Percentiles rank a stretch among this genome's conserved stretches.
Evolutionary conservation across 2,797 vertebrate genomes (phyloP).

Genomic region (Enteromius argenteus): DNA sequence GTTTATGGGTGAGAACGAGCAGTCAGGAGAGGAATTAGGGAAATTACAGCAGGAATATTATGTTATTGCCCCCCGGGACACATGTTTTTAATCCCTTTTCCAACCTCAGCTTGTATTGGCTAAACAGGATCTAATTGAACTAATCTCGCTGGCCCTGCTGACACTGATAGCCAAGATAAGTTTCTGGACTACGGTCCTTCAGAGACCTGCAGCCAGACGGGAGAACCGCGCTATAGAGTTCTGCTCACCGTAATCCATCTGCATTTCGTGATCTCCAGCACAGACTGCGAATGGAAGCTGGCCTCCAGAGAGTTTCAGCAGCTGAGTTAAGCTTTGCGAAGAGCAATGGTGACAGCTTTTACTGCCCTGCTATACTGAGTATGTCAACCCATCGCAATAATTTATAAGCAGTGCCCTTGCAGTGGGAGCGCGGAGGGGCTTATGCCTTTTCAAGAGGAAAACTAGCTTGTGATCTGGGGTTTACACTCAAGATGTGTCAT

Average conservation of each 20-base stretch:
- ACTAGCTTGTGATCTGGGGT: constrained; percentile 39
- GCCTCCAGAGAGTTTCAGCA: constrained; percentile 42
- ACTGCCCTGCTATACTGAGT: constrained; percentile 54
- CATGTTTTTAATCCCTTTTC: constrained; percentile 25
- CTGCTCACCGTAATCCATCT: constrained; percentile 27
- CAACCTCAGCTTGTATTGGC: constrained; percentile 66
- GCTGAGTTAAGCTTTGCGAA: constrained; percentile 55
- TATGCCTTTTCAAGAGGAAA: constrained; percentile 47
- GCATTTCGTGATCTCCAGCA: constrained; percentile 31
- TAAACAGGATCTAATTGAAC: constrained; percentile 73
- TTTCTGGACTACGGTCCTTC: constrained; percentile 67
- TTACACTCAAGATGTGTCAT: constrained; percentile 23
- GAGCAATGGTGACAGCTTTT: constrained; percentile 55
- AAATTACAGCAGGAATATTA: constrained; percentile 34
- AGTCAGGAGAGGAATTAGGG: constrained; percentile 44
- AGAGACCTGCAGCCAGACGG: background rate
- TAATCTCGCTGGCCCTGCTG: constrained; percentile 69
- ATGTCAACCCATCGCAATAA: constrained; percentile 49
- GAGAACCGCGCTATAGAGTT: constrained; percentile 2
- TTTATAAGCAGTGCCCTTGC: constrained; percentile 55
- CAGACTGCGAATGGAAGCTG: constrained; percentile 35
- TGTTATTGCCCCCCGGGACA: constrained; percentile 43
- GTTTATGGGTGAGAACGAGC: constrained; percentile 21
- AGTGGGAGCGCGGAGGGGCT: constrained; percentile 39
- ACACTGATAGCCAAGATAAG: constrained; percentile 65